phyloP scores from a whole-genome alignment of 2,888 invertebrate genomes.

The Odontocolon sp. region DNA sequence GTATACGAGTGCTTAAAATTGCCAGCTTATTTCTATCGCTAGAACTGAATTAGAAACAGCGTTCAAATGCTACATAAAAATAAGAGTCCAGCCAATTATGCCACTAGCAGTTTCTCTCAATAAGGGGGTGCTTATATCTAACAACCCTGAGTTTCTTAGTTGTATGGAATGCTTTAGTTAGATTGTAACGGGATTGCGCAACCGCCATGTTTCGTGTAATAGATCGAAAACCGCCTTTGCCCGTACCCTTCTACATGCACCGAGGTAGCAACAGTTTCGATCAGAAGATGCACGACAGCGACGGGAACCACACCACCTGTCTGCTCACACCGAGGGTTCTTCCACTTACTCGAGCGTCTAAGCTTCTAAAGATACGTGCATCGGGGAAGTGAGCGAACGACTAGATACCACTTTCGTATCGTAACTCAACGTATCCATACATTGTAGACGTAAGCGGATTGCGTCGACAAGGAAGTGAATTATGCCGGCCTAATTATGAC shows the following conservation, averaged over 20 bases:
- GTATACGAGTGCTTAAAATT: slow-evolving; percentile 10
- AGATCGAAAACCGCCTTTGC: slow-evolving; percentile 20
- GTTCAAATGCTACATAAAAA: neutral
- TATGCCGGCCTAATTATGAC: slow-evolving; percentile 46
- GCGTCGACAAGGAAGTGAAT: slow-evolving; percentile 51
- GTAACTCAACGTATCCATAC: slow-evolving; percentile 54
- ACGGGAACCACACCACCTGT: slow-evolving; percentile 62
- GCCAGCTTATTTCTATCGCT: neutral
- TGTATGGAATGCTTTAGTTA: no score
- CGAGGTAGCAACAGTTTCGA: slow-evolving; percentile 30
- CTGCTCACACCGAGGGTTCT: slow-evolving; percentile 66
- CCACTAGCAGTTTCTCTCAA: neutral
- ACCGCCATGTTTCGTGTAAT: slow-evolving; percentile 3
- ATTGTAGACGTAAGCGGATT: slow-evolving; percentile 48
- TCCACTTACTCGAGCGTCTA: slow-evolving; percentile 65
- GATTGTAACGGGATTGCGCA: no score
- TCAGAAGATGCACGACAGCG: slow-evolving; percentile 24
- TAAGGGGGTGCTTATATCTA: neutral
- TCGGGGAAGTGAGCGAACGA: neutral
- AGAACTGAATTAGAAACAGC: neutral
- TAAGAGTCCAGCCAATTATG: neutral
- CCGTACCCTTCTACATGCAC: neutral
- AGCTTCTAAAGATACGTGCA: slow-evolving; percentile 22
- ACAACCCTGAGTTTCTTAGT: no score
- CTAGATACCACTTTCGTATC: slow-evolving; percentile 29